These are phyloP conservation scores for Ictidomys tridecemlineatus DNA, from an alignment of 2,113 vertebrate species.

Conservation along the genomic window DNA sequence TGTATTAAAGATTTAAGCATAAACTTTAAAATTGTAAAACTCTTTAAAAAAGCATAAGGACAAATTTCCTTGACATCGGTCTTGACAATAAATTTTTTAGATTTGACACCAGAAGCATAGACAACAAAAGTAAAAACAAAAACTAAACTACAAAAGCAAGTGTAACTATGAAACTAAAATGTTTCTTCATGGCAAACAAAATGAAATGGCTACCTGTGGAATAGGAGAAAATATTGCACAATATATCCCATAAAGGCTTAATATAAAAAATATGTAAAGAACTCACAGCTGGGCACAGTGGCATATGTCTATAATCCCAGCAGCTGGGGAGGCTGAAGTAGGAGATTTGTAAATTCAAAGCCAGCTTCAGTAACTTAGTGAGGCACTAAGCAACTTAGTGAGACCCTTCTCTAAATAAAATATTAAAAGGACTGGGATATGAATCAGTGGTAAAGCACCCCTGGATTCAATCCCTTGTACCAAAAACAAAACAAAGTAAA, in stretches of 20 bases:
- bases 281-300: not conserved
- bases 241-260: not conserved
- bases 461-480: too few relatives aligned
- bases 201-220: not conserved
- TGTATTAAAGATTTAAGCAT: not conserved
- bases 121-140: not conserved
- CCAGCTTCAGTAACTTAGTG: too few relatives aligned
- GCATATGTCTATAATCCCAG: too few relatives aligned
- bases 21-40: not conserved
- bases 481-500: too few relatives aligned
- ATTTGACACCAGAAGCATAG: not conserved
- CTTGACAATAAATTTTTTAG: not conserved
- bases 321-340: too few relatives aligned
- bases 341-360: too few relatives aligned
- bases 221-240: not conserved
- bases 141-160: not conserved
- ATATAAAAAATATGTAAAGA: not conserved
- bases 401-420: too few relatives aligned
- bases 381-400: too few relatives aligned
- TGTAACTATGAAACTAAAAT: not conserved
- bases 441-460: too few relatives aligned
- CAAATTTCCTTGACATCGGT: not conserved
- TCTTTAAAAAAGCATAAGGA: too few relatives aligned
- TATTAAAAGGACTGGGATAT: too few relatives aligned
- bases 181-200: not conserved